Evolutionary conservation across 2,797 vertebrate genomes (phyloP).

Genomic region (Cynodonichthys magdalenae): DNA sequence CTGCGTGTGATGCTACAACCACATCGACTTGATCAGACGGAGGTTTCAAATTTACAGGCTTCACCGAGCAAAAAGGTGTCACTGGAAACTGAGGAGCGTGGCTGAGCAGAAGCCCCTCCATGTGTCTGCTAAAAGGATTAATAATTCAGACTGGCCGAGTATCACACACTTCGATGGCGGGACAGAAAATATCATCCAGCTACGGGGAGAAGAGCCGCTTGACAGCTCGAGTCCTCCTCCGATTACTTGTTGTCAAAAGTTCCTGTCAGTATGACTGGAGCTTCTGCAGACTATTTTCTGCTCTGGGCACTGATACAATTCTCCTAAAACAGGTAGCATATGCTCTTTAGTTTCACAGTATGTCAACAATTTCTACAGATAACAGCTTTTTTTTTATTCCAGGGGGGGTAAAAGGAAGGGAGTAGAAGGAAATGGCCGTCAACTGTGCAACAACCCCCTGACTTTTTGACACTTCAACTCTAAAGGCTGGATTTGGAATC

Average conservation of each 20-base stretch:
- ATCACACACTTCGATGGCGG: slow-evolving; percentile 53
- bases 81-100: slow-evolving; percentile 59
- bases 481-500: slow-evolving; percentile 9
- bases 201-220: slow-evolving; percentile 18
- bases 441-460: slow-evolving; percentile 12
- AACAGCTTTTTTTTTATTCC: slow-evolving; percentile 10
- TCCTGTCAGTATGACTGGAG: slow-evolving; percentile 25
- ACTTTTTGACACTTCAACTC: slow-evolving; percentile 44
- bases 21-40: slow-evolving; percentile 27
- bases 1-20: slow-evolving; percentile 30
- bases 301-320: not conserved
- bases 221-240: slow-evolving; percentile 25
- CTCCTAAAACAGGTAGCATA: slow-evolving; percentile 1
- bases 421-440: slow-evolving; percentile 3
- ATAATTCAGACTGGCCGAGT: slow-evolving; percentile 71
- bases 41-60: slow-evolving; percentile 60
- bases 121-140: slow-evolving; percentile 65
- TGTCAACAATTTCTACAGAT: not conserved
- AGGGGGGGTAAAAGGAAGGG: not conserved
- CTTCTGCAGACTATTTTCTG: slow-evolving; percentile 4
- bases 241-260: slow-evolving; percentile 30
- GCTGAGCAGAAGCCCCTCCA: slow-evolving; percentile 58
- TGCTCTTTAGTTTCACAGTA: slow-evolving; percentile 3
- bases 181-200: slow-evolving; percentile 27
- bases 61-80: slow-evolving; percentile 59